A percentile compares a stretch with the other conserved stretches of the same genome.
phyloP scores from a whole-genome alignment of 2,113 vertebrate genomes.

The Mormyrus iriodes region DNA sequence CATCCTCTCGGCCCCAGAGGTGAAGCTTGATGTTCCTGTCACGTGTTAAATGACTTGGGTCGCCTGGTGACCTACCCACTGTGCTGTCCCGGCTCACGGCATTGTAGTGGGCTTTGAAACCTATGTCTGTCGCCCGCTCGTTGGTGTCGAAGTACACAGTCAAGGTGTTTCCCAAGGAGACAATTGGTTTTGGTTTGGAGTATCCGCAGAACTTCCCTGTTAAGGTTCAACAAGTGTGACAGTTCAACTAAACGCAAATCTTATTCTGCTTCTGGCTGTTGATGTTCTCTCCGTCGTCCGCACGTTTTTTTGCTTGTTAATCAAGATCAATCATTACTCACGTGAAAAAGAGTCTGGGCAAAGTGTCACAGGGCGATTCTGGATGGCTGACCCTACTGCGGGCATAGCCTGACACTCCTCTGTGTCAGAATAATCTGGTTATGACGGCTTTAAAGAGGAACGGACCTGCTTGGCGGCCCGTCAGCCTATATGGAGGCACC shows the following conservation, averaged over 20 bases:
- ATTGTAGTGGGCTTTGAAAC: constrained; percentile 61
- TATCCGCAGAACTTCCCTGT: constrained; percentile 63
- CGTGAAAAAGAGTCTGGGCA: not conserved
- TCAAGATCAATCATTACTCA: not conserved
- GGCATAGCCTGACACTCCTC: not conserved
- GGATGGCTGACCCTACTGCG: not conserved
- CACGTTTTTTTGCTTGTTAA: not conserved
- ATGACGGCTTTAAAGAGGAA: not conserved
- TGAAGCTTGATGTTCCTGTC: not conserved
- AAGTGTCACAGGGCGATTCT: not conserved
- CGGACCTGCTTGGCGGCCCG: constrained; percentile 2
- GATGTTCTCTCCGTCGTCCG: not conserved
- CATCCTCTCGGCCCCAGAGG: not conserved
- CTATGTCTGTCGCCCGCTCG: constrained; percentile 49
- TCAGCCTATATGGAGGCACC: constrained; percentile 9
- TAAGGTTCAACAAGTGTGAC: not conserved
- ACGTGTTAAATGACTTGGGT: not conserved
- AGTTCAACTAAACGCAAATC: not conserved
- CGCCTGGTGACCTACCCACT: constrained; percentile 40
- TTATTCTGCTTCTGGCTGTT: not conserved
- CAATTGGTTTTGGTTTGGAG: constrained; percentile 47
- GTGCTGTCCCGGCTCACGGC: constrained; percentile 47
- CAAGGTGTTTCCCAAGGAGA: constrained; percentile 56
- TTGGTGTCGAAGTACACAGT: constrained; percentile 58
- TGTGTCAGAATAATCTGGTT: not conserved